A percentile compares a stretch with the other conserved stretches of the same genome.
Conservation (phyloP, 2,888 invertebrate genomes). For the Notocelia uddmanniana region DNA sequence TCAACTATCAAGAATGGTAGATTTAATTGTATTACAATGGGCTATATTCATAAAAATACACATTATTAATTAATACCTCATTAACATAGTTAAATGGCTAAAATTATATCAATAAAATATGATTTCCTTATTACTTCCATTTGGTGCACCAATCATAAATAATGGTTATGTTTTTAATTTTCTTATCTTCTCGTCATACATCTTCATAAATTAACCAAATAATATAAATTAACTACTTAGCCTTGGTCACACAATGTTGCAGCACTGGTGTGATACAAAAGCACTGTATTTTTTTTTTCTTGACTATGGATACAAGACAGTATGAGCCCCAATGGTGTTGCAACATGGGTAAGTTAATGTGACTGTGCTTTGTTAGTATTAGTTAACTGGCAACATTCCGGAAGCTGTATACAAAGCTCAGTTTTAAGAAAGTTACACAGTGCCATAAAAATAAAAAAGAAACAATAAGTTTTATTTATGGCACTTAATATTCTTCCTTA, state of each 20-base stretch:
- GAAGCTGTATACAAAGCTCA: conserved; percentile 85
- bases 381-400: conserved; percentile 84
- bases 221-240: conserved; percentile 43
- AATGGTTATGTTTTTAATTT: conserved; percentile 44
- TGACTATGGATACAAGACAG: too few relatives aligned
- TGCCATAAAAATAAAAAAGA: conserved; percentile 25
- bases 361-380: conserved; percentile 79
- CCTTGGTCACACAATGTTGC: conserved; percentile 34
- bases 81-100: conserved; percentile 37
- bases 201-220: conserved; percentile 42
- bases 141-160: conserved; percentile 67
- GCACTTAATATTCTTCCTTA: conserved; percentile 44
- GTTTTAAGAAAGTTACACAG: conserved; percentile 51
- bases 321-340: conserved; percentile 2
- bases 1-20: conserved; percentile 47
- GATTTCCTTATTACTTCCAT: conserved; percentile 39
- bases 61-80: conserved; percentile 41
- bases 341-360: conserved; percentile 41
- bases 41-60: conserved; percentile 37
- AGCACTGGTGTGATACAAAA: not conserved
- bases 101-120: conserved; percentile 35
- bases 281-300: too few relatives aligned
- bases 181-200: conserved; percentile 28
- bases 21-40: conserved; percentile 36
- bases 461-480: conserved; percentile 8